Base-by-base conservation (phyloP, 2,113 vertebrate species). In the Muntiacus reevesi region DNA sequence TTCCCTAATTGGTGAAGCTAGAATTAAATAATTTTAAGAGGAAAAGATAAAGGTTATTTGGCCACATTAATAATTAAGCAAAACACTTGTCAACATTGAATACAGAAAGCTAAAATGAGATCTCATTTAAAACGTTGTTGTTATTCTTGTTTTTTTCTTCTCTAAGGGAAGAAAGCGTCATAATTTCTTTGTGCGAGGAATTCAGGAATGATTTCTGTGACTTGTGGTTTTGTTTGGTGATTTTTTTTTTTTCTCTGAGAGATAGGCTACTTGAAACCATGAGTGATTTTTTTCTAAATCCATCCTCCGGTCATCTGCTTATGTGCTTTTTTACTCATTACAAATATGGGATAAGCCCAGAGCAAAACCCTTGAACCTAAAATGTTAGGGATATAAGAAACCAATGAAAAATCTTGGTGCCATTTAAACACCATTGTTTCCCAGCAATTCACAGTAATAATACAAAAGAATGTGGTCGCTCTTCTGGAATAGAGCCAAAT, bases 11-110 rank as follows among this genome's bases (percentile, higher is more conserved):
- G n/a, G 10, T 79, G 82, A 94, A 89, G 5, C 78, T 54, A 84
- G 36, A 79, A 40, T 83, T 79, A 82, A 94, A 28, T 88, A 67
- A 83, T 92, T 88, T 94, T 93, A 57, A 59, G 27, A 78, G 36
- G 3, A 78, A 94, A 95, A 19, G 25, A 45, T 60, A 19, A 96
- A 92, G 79, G 23, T 5, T 57, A 13, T 74, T 94, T 45, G 36
- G n/a, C 82, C 19, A 94, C 82, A 91, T 96, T 92, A 67, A 89
- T 91, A 85, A 89, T 86, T 92, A 88, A 55, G 43, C 7, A 59
- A 94, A 94, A 89, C 15, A 57, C 7, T n/a, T 40, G 4, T 54
- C n/a, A 93, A 84, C 33, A 40, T 50, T 78, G 3, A 89, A 28
- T 74, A 47, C 55, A 45, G 54, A 87, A 96, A 79, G 43, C n/a